Evolutionary conservation across 2,113 vertebrate species (phyloP), one percentile per base, ranked within the genome.

Genomic region (Cheilinus undulatus): DNA sequence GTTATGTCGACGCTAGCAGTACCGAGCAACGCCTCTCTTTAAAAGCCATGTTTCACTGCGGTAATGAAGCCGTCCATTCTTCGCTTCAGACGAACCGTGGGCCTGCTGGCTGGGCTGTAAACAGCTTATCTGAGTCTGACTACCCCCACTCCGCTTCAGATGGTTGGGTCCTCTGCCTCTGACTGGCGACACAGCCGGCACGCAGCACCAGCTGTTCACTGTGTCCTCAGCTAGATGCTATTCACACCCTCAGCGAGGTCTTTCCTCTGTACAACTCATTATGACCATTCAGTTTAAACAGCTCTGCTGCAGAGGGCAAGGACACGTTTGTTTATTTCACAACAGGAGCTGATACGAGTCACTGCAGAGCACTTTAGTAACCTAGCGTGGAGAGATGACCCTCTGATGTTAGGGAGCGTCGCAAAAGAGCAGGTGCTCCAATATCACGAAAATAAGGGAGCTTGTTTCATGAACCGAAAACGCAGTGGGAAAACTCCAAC

Each of bases 51-150:
- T 62, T 75, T 32, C 50, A 5, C 69, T 1, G 69, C 52, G 12
- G 19, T 9, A 28, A 57, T 42, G 62, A 70, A 53, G 27, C 24
- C 53, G 62, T 59, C 62, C 75, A 77, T 78, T 83, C 66, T 77
- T 68, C 28, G 28, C 67, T 73, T 45, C 60, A 20, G 50, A 54
- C 66, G 32, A 42, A 66, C 67, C 49, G 77, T 36, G 49, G 84
- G 79, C 82, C 81, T 69, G 59, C 71, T 52, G 69, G 50, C 78
- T 70, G 53, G 58, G 63, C 57, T 58, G 48, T 83, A 89, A 88
- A 79, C 82, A 38, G 90, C 85, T 92, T 91, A 92, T 63, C 70
- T 3, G 65, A 64, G 91, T 63, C 70, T 3, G 65, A 64, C 85
- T 64, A 40, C 77, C 81, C 80, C 75, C 73, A 27, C 79, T 40